Percentiles rank a stretch among this genome's conserved stretches.
These are phyloP conservation scores for Eupeodes corollae DNA, from an alignment of 1,140 invertebrate genomes.

Conservation along the genomic window DNA sequence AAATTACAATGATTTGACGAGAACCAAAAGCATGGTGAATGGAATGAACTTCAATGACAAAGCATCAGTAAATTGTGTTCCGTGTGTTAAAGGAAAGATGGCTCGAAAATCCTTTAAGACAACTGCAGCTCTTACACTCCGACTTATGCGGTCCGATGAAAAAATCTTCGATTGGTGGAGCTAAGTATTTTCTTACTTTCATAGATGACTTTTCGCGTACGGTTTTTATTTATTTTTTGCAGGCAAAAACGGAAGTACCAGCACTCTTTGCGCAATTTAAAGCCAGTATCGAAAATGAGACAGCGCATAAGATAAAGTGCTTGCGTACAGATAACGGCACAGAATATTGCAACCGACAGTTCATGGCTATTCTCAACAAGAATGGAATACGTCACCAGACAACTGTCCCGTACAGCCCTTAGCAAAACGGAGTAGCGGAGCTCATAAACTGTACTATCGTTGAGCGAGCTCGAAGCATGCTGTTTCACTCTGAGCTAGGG, in stretches of 20 bases:
- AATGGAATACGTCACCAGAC: slow-evolving; percentile 12
- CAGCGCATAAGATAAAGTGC: slow-evolving; percentile 2
- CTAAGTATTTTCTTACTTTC: slow-evolving; percentile 29
- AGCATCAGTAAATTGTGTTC: no score
- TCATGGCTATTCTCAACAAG: background rate
- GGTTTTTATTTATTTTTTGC: slow-evolving; percentile 28
- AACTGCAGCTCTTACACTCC: slow-evolving; percentile 23
- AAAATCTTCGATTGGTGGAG: slow-evolving; percentile 17
- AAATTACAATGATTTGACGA: no score
- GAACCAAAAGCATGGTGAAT: no score
- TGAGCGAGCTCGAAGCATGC: slow-evolving; percentile 28
- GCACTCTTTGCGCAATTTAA: background rate
- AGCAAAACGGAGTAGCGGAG: slow-evolving; percentile 37
- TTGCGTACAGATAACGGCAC: slow-evolving; percentile 24
- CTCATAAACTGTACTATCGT: slow-evolving; percentile 29
- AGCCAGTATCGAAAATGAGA: slow-evolving; percentile 1
- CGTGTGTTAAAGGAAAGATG: no score
- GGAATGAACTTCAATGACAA: no score
- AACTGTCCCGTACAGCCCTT: slow-evolving; percentile 21
- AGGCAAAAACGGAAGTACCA: slow-evolving; percentile 12
- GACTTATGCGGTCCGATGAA: slow-evolving; percentile 36
- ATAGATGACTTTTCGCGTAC: slow-evolving; percentile 31
- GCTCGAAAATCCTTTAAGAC: background rate
- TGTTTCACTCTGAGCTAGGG: slow-evolving; percentile 25
- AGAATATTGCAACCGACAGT: slow-evolving; percentile 15